Percentiles rank a stretch among this genome's conserved stretches.
Conservation (phyloP, 1,140 invertebrate species). For the Olivierus martensii region DNA sequence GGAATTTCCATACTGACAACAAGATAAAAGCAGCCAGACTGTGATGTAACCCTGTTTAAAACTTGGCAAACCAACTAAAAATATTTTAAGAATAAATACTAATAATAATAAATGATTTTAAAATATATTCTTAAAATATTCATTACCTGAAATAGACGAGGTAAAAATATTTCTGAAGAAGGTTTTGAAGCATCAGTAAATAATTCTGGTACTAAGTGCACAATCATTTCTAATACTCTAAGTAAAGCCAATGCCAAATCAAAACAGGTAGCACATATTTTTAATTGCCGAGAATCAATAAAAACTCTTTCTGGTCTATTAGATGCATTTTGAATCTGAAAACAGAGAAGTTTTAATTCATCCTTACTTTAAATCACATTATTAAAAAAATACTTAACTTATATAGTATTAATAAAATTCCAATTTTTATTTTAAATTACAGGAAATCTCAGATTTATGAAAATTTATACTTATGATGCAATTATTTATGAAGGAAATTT, state of each 20-base stretch:
- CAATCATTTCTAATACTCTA: slow-evolving; percentile 65
- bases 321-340: slow-evolving; percentile 44
- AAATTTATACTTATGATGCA: too few species aligned
- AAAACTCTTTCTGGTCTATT: slow-evolving; percentile 36
- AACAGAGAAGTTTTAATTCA: too few species aligned
- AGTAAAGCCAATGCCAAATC: slow-evolving; percentile 52
- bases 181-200: slow-evolving; percentile 42
- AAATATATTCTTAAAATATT: background rate
- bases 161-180: slow-evolving; percentile 46
- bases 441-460: too few species aligned
- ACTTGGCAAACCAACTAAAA: slow-evolving; percentile 50
- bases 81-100: slow-evolving; percentile 4
- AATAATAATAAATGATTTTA: background rate
- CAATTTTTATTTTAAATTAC: too few species aligned
- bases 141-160: slow-evolving; percentile 47
- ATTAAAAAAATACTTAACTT: too few species aligned
- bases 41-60: slow-evolving; percentile 49
- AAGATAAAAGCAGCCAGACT: slow-evolving; percentile 51
- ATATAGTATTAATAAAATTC: too few species aligned
- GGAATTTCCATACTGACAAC: slow-evolving; percentile 50
- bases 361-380: too few species aligned
- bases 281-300: slow-evolving; percentile 61
- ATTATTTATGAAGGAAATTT: too few species aligned
- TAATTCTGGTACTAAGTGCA: slow-evolving; percentile 44
- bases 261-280: slow-evolving; percentile 70